Conservation (phyloP, 2,113 vertebrate genomes). For the Marcusenius ussheri region DNA sequence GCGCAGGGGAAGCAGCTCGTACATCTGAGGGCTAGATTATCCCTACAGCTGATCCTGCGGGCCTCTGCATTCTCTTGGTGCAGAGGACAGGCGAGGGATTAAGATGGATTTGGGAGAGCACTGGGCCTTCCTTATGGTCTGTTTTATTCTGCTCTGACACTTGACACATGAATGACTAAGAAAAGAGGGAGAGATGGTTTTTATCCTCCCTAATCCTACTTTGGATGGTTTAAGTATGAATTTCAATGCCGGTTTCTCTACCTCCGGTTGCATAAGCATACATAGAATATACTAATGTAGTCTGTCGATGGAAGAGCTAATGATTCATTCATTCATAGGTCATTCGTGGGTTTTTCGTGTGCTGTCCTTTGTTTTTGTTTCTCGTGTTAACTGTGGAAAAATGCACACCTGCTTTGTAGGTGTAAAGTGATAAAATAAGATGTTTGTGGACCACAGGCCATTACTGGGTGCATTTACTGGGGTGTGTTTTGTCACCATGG, state of each 20-base stretch:
- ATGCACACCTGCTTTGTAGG: background rate
- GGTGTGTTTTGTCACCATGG: background rate
- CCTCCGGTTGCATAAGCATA: background rate
- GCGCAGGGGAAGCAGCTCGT: background rate
- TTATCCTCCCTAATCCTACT: background rate
- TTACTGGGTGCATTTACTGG: background rate
- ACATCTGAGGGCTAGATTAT: background rate
- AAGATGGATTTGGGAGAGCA: background rate
- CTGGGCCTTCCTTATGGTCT: background rate
- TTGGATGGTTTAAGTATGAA: background rate
- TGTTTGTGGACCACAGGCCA: background rate
- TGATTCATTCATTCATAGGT: background rate
- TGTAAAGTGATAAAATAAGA: background rate
- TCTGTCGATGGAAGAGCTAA: background rate
- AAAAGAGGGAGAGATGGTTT: background rate
- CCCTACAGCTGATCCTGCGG: background rate
- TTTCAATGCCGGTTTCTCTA: background rate
- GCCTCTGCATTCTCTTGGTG: constrained; percentile 5
- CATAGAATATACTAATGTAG: background rate
- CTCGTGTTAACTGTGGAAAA: background rate
- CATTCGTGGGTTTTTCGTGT: background rate
- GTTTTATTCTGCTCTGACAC: background rate
- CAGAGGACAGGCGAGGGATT: constrained; percentile 3
- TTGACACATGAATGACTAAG: background rate
- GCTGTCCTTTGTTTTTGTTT: background rate